Evolutionary conservation across 1,140 invertebrate genomes (phyloP), one percentile per base, ranked within the genome.

Genomic region (Drosophila parabipectinata): DNA sequence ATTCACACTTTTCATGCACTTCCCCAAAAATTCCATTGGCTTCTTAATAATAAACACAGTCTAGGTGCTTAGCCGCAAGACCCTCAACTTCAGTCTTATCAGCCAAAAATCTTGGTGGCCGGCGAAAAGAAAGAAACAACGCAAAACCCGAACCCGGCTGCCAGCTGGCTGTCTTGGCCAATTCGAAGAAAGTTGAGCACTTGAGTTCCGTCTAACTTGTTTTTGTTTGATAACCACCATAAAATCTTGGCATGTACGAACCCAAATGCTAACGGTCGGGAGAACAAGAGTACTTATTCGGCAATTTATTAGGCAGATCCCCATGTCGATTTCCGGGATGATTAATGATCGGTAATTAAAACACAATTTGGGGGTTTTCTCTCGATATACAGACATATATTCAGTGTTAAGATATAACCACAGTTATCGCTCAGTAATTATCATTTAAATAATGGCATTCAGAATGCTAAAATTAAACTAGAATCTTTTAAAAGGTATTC

Each of bases 361-460:
- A 47, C 4, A 8, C 24, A 24, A 2, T 28, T 28, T 28, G 26
- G 26, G 9, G 9, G 9, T 12, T 63, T 72, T 54, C 24, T 50
- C 24, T 72, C 18, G 48, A 72, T 71, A 74, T 74, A 74, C 61
- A 9, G 21, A 47, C 44, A 74, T 74, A 64, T 48, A 74, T 74
- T 74, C 9, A 64, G 62, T 74, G 50, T 73, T 84, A 80, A 72
- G 63, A 81, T 88, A 64, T 85, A 75, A 82, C 83, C 83, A 88
- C 62, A 87, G 62, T 87, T 87, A 85, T 87, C 61, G 74, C 78
- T 85, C 72, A 68, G 62, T 76, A 85, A 75, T 83, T 88, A 87
- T 79, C 53, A 88, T 64, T 88, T 87, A 87, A 88, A 79, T 87
- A 88, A 88, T 88, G 83, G 83, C 83, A 88, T 88, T 88, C 87